Base-by-base conservation (phyloP, 2,888 invertebrate species). In the Drosophila anomalipes region DNA sequence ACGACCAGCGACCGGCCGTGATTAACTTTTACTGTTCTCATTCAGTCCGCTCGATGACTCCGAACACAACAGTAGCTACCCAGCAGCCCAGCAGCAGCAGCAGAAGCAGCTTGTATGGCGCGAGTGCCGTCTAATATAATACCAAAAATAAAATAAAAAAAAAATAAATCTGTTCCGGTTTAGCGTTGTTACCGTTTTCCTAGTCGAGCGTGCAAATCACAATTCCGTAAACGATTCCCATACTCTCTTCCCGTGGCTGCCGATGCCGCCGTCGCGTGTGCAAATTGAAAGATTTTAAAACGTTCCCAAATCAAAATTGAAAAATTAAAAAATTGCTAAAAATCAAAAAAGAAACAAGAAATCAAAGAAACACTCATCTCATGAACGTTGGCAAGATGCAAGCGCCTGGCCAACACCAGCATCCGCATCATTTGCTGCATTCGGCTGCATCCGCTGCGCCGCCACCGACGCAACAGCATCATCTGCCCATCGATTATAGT, bases 401-500 rank as follows among this genome's bases (percentile, higher is more conserved):
- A 77, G 75, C 89, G 70, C 77, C 88, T 68, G 80, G 79, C 53
- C 82, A 74, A 62, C 70, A 78, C 59, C 90, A 89, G 75, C 89
- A 89, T 79, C 70, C 79, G 52, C 90, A 89, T 72, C 89, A 89
- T 75, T 70, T 80, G 54, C 76, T 82, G 70, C 89, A 83, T 73
- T 68, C 72, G 54, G 82, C 79, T 54, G 77, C 73, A 16, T 77
- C 81, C 44, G 64, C 86, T 52, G 78, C 83, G 19, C 76, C 85
- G 28, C 78, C 84, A 65, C 84, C 74, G 65, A 70, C 77, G 70
- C 91, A 85, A 62, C 91, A 80, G 69, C 91, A 83, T 74, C 92
- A 93, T 78, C 85, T 93, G 84, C 92, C 92, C 68, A 81, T 93
- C 66, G 92, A 93, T 78, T 93, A 93, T 63, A 93, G 92, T 73